Base-by-base conservation (phyloP, 2,113 vertebrate species). In the Calcarius ornatus region DNA sequence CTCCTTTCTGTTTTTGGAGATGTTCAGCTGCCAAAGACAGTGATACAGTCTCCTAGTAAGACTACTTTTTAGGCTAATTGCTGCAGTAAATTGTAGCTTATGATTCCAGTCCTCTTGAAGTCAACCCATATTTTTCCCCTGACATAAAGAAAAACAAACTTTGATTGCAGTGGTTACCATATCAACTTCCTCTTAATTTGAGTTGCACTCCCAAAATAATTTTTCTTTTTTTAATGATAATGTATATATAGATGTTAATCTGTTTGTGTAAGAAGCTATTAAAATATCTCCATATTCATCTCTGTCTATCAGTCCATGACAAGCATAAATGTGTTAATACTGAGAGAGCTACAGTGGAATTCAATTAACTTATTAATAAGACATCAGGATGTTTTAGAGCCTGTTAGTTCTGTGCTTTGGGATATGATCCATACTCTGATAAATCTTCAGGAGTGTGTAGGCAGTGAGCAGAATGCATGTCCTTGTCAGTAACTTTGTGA, bases 341-440 rank as follows among this genome's bases (percentile, higher is more conserved):
- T 30, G 70, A 71, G 83, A 90, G 77, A 35, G 72, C 75, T 95
- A 82, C 92, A 90, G 79, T 77, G 47, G 81, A 95, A 97, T 97
- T 95, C 95, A 96, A 97, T 97, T 97, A 97, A 96, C 94, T 97
- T 96, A 94, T 96, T 97, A 96, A 97, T 96, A 96, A 96, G 94
- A 90, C 90, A 96, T 96, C 88, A 91, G 75, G 76, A 95, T 96
- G 65, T 90, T 97, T 97, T 97, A 97, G 5, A 95, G 65, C 76
- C 69, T 95, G 85, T 78, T 92, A 92, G 79, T 60, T 40, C 42
- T 81, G 60, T 92, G 86, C 92, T 95, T 81, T 92, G 92, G 93
- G 84, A 92, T 90, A 43, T 88, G 86, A 94, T 94, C 92, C 63
- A 76, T 56, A 56, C 81, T 59, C 82, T 60, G 63, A 94, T 96